phyloP scores from a whole-genome alignment of 2,113 vertebrate species.

The Leptobrachium leishanense region DNA sequence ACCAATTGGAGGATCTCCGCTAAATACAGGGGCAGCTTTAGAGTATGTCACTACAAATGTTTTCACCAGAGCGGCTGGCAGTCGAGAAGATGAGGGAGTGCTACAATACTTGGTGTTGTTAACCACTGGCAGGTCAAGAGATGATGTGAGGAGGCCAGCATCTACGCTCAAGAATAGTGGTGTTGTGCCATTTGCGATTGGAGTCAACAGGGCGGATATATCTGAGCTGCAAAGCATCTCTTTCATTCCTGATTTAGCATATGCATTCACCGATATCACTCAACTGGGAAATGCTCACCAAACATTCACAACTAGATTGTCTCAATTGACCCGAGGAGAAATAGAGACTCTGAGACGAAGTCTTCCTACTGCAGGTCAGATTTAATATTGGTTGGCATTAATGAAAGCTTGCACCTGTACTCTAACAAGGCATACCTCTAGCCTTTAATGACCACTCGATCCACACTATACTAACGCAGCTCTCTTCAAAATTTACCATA shows the following conservation, averaged over 20 bases:
- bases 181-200: slow-evolving; percentile 79
- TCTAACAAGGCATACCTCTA: too few relatives aligned
- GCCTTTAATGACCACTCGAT: too few relatives aligned
- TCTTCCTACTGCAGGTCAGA: slow-evolving; percentile 17
- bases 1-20: slow-evolving; percentile 77
- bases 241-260: slow-evolving; percentile 75
- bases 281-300: slow-evolving; percentile 72
- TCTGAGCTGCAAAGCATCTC: slow-evolving; percentile 80
- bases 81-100: slow-evolving; percentile 71
- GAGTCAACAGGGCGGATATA: slow-evolving; percentile 79
- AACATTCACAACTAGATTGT: slow-evolving; percentile 59
- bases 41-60: slow-evolving; percentile 80
- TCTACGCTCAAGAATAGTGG: slow-evolving; percentile 74
- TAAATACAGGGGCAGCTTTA: slow-evolving; percentile 86
- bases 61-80: slow-evolving; percentile 77
- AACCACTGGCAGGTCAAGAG: slow-evolving; percentile 80
- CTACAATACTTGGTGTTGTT: slow-evolving; percentile 86
- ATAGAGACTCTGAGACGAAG: slow-evolving; percentile 46
- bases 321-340: slow-evolving; percentile 59
- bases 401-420: too few relatives aligned
- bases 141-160: slow-evolving; percentile 81
- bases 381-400: not conserved
- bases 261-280: slow-evolving; percentile 76
- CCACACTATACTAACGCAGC: too few relatives aligned
- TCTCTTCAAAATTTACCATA: too few relatives aligned